phyloP scores from a whole-genome alignment of 2,888 invertebrate species.

The Bruchidius siliquastri region DNA sequence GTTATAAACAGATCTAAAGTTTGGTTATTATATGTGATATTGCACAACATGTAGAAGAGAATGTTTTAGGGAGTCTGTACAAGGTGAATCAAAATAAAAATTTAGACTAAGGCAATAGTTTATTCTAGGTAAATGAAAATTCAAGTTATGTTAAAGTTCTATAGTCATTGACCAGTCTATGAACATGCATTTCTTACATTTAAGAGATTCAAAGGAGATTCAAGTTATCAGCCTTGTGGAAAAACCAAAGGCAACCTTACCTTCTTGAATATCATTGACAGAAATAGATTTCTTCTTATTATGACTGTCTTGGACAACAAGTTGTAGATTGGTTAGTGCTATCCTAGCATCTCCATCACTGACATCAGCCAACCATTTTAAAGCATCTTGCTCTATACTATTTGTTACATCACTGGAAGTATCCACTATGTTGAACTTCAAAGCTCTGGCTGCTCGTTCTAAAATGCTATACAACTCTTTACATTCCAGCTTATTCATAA shows the following conservation, averaged over 20 bases:
- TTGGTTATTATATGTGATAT: no score
- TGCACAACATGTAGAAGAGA: no score
- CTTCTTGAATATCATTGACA: not conserved
- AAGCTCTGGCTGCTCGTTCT: slow-evolving; percentile 51
- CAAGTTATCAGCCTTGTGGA: no score
- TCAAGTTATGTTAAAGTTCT: no score
- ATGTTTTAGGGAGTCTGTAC: no score
- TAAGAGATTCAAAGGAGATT: no score
- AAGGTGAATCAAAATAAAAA: no score
- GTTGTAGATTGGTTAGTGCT: slow-evolving; percentile 70
- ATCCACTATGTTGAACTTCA: slow-evolving; percentile 42
- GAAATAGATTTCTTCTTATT: not conserved
- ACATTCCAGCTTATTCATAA: slow-evolving; percentile 63
- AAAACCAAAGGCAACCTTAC: not conserved
- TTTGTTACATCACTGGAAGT: not conserved
- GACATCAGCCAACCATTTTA: slow-evolving; percentile 68
- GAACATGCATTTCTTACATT: no score
- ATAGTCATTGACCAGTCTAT: no score
- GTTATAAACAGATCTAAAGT: no score
- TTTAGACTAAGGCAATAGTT: no score
- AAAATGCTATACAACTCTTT: slow-evolving; percentile 60
- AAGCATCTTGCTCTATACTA: slow-evolving; percentile 55
- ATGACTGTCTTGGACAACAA: slow-evolving; percentile 57
- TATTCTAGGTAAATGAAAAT: no score
- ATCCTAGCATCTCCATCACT: slow-evolving; percentile 80